phyloP scores from a whole-genome alignment of 1,140 invertebrate genomes.

The Drosophila nigrodunni region DNA sequence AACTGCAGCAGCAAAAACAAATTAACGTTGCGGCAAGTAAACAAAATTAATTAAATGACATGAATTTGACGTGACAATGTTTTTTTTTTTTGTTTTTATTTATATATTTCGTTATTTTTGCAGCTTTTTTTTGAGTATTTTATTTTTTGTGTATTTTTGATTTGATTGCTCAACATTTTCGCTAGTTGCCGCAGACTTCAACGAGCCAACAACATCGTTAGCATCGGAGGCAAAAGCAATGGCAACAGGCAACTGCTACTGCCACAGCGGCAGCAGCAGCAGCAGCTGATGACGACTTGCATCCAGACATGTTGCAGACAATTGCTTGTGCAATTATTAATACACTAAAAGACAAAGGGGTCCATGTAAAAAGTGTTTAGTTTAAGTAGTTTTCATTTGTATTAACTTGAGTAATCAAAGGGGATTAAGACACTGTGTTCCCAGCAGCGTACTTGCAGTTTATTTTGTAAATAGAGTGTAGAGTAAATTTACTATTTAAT shows the following conservation, averaged over 20 bases:
- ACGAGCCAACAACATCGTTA: slow-evolving; percentile 69
- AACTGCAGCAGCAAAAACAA: slow-evolving; percentile 65
- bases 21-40: slow-evolving; percentile 79
- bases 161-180: slow-evolving; percentile 75
- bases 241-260: slow-evolving; percentile 15
- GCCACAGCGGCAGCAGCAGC: slow-evolving; percentile 41
- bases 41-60: slow-evolving; percentile 84
- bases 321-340: slow-evolving; percentile 65
- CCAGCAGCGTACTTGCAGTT: no score
- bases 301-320: slow-evolving; percentile 77
- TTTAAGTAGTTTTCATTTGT: not conserved
- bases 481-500: no score
- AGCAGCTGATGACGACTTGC: slow-evolving; percentile 55
- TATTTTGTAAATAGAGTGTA: no score
- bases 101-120: slow-evolving; percentile 19
- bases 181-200: slow-evolving; percentile 37
- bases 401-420: not conserved
- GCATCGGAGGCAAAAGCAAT: slow-evolving; percentile 39
- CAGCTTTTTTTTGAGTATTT: slow-evolving; percentile 48
- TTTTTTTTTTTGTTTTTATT: slow-evolving; percentile 38
- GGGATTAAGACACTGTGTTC: no score
- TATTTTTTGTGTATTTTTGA: slow-evolving; percentile 56
- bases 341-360: slow-evolving; percentile 9
- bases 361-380: not conserved
- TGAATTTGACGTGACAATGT: slow-evolving; percentile 84